Percentiles rank a stretch among this genome's conserved stretches.
These are phyloP conservation scores for Corapipo altera DNA, from an alignment of 2,113 vertebrate species.

Conservation along the genomic window DNA sequence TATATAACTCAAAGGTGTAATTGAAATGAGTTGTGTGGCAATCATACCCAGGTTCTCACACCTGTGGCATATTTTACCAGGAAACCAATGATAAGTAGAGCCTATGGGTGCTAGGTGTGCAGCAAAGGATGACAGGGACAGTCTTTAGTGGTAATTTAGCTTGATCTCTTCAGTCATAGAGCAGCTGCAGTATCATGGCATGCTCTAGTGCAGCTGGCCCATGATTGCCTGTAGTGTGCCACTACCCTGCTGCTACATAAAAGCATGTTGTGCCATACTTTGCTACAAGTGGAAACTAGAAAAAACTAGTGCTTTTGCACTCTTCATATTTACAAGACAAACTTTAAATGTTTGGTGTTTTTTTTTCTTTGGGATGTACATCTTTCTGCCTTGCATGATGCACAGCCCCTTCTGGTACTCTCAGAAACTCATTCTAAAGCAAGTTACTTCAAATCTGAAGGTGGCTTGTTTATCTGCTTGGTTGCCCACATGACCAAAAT, in stretches of 20 bases:
- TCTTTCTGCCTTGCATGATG: neutral
- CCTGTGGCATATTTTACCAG: constrained; percentile 14
- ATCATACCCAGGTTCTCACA: constrained; percentile 28
- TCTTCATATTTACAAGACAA: neutral
- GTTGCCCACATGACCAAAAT: neutral
- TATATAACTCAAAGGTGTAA: constrained; percentile 29
- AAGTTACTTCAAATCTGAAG: neutral
- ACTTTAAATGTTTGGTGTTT: accelerated
- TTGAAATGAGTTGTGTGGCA: constrained; percentile 46
- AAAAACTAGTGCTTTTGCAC: neutral
- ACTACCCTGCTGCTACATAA: neutral
- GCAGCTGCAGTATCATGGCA: neutral
- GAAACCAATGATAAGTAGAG: constrained; percentile 15
- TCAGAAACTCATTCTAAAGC: neutral
- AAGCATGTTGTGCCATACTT: neutral
- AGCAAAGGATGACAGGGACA: neutral
- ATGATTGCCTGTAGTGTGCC: neutral
- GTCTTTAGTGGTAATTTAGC: constrained; percentile 10
- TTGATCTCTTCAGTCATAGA: neutral
- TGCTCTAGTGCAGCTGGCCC: neutral
- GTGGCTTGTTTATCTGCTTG: neutral
- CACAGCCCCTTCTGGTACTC: neutral
- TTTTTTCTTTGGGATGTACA: neutral
- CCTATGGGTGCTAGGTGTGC: neutral
- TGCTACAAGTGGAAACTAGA: neutral